A percentile compares a stretch with the other conserved stretches of the same genome.
Evolutionary conservation across 1,140 invertebrate genomes (phyloP).

Genomic region (Conus betulinus): DNA sequence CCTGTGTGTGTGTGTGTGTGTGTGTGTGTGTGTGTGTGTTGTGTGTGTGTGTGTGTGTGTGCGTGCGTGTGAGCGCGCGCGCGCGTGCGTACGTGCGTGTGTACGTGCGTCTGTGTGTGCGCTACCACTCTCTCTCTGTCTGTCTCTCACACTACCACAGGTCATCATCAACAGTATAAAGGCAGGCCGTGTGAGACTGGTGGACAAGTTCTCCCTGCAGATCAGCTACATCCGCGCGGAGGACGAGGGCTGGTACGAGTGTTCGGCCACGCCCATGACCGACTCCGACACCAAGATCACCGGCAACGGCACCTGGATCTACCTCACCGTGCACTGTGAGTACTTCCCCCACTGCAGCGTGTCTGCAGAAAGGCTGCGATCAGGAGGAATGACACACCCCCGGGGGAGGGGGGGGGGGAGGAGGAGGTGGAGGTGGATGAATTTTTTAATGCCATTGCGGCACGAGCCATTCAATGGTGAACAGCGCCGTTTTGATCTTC

Average conservation of each 20-base stretch:
- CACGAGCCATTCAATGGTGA: too few species aligned
- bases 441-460: too few species aligned
- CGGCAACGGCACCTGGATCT: conserved; percentile 93
- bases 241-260: conserved; percentile 98
- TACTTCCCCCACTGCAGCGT: conserved; percentile 20
- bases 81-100: too few species aligned
- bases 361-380: neutral
- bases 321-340: conserved; percentile 95
- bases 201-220: conserved; percentile 34
- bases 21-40: too few species aligned
- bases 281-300: conserved; percentile 81
- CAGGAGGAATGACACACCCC: too few species aligned
- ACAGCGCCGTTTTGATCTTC: too few species aligned
- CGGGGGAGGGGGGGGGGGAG: too few species aligned
- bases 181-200: conserved; percentile 19
- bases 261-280: conserved; percentile 96
- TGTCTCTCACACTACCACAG: neutral
- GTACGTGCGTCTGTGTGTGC: too few species aligned
- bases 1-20: neutral
- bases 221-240: conserved; percentile 85
- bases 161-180: conserved; percentile 28
- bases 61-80: too few species aligned
- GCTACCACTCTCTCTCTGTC: neutral
- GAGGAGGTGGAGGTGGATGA: too few species aligned
- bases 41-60: too few species aligned